These are phyloP conservation scores for Eupeodes latifasciatus DNA, from an alignment of 2,888 invertebrate species.

Conservation along the genomic window DNA sequence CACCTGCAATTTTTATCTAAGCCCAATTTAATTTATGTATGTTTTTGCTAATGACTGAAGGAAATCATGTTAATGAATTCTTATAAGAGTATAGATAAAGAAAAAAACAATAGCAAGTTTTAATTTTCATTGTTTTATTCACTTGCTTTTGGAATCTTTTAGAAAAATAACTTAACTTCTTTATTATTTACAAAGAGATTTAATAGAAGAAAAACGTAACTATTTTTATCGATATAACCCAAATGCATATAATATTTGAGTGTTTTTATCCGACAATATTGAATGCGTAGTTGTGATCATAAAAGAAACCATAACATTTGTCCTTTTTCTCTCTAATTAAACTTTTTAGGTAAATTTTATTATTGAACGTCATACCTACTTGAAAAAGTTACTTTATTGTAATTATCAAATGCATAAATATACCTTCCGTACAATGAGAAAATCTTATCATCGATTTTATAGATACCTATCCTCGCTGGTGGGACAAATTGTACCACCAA, in stretches of 20 bases:
- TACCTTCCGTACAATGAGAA: slow-evolving; percentile 24
- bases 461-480: slow-evolving; percentile 11
- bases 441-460: slow-evolving; percentile 29
- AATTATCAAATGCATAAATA: slow-evolving; percentile 18
- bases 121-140: no score
- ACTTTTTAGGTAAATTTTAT: neutral
- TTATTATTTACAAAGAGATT: no score
- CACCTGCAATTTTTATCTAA: no score
- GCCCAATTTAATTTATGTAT: no score
- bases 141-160: no score
- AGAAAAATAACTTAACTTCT: no score
- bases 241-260: slow-evolving; percentile 16
- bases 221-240: slow-evolving; percentile 9
- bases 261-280: slow-evolving; percentile 19
- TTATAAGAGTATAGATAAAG: no score
- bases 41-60: no score
- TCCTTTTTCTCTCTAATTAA: neutral
- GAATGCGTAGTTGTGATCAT: neutral
- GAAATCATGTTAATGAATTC: no score
- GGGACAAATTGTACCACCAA: slow-evolving; percentile 11
- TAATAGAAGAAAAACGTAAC: no score
- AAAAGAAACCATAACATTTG: neutral
- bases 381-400: slow-evolving; percentile 5
- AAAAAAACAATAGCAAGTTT: no score
- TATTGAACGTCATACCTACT: neutral